A percentile compares a stretch with the other conserved stretches of the same genome.
Conservation (phyloP, 1,140 invertebrate species). For the Matsumurasca onukii region DNA sequence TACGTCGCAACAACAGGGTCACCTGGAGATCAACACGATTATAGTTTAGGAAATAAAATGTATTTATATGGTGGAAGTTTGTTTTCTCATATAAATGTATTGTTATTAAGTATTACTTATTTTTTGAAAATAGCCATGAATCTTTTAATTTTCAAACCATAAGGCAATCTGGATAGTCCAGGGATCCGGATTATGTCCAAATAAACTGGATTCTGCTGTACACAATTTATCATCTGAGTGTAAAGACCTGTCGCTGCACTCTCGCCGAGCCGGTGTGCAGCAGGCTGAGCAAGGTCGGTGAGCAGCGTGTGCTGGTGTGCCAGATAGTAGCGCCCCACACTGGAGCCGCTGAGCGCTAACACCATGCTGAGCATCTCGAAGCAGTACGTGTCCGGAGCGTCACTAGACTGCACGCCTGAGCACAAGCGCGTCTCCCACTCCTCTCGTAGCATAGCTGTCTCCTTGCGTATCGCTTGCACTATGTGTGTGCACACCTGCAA, state of each 20-base stretch:
- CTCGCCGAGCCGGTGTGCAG: constrained; percentile 92
- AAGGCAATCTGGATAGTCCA: too few relatives aligned
- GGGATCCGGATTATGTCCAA: too few relatives aligned
- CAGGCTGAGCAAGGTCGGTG: constrained; percentile 79
- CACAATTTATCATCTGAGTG: too few relatives aligned
- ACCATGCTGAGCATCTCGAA: constrained; percentile 98
- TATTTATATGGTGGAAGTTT: too few relatives aligned
- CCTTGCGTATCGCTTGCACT: constrained; percentile 88
- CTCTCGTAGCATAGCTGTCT: constrained; percentile 79
- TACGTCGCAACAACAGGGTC: constrained; percentile 72
- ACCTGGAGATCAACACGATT: too few relatives aligned
- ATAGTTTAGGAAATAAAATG: too few relatives aligned
- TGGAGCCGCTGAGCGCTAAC: constrained; percentile 89
- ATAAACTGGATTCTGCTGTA: too few relatives aligned
- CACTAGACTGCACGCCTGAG: constrained; percentile 50
- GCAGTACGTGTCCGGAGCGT: constrained; percentile 85
- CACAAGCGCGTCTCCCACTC: constrained; percentile 76
- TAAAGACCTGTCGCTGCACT: constrained; percentile 86
- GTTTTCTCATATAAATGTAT: too few relatives aligned
- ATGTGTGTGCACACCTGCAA: constrained; percentile 86
- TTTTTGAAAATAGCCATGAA: too few relatives aligned
- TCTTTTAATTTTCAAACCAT: too few relatives aligned
- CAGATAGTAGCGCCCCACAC: constrained; percentile 85
- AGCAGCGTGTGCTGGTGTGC: constrained; percentile 85
- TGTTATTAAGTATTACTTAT: too few relatives aligned